Conservation (phyloP, 2,888 invertebrate genomes). For the Miltochrista miniata region DNA sequence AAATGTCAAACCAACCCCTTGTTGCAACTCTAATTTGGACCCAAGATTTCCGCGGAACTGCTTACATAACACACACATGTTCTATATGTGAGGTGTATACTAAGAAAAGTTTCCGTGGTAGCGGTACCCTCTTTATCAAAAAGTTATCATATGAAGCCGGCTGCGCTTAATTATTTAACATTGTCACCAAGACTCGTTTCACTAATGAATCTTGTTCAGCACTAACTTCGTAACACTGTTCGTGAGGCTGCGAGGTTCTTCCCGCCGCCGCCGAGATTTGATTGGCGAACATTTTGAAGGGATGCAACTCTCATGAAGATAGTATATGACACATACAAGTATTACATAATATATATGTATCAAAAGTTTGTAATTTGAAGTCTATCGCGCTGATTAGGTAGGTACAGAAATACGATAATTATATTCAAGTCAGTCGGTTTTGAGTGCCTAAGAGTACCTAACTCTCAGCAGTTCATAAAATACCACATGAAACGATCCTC, state of each 20-base stretch:
- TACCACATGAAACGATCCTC: too few relatives aligned
- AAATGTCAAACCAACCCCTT: background rate
- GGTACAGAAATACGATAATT: too few relatives aligned
- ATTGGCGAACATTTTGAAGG: background rate
- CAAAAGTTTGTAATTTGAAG: too few relatives aligned
- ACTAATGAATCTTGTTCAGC: constrained; percentile 18
- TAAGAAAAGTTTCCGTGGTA: background rate
- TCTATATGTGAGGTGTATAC: background rate
- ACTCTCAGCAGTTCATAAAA: too few relatives aligned
- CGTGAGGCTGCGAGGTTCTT: background rate
- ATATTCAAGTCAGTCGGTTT: too few relatives aligned
- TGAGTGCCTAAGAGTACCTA: too few relatives aligned
- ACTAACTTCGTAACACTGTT: constrained; percentile 11
- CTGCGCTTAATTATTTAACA: constrained; percentile 18
- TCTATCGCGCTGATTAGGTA: too few relatives aligned
- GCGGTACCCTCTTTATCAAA: constrained; percentile 9
- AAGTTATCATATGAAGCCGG: constrained; percentile 15
- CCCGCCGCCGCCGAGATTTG: background rate
- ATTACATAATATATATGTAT: too few relatives aligned
- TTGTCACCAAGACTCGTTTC: constrained; percentile 7
- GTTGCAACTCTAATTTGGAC: background rate
- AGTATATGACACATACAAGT: too few relatives aligned
- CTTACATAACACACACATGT: constrained; percentile 1
- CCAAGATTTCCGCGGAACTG: background rate
- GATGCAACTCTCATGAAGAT: background rate